Percentiles rank a stretch among this genome's conserved stretches.
Conservation (phyloP, 2,797 vertebrate genomes). For the Cirrhinus mrigala region DNA sequence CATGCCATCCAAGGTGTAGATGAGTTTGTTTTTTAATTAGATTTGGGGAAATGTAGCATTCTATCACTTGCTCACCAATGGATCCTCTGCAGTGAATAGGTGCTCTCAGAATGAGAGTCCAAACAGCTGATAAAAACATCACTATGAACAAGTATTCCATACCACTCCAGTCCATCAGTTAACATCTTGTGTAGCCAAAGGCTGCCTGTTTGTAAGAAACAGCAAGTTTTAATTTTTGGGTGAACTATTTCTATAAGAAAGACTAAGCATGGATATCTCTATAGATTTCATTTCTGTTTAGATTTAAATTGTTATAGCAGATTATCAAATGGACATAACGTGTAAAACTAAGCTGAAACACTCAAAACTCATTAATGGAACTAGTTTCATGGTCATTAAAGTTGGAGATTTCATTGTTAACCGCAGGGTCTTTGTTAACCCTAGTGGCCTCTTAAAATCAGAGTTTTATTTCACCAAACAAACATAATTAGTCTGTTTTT, state of each 20-base stretch:
- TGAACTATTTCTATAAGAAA: too few relatives aligned
- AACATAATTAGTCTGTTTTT: slow-evolving; percentile 4
- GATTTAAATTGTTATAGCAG: not conserved
- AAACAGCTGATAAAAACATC: too few relatives aligned
- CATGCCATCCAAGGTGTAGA: not conserved
- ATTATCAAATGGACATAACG: slow-evolving; percentile 2
- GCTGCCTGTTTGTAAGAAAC: too few relatives aligned
- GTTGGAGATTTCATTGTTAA: not conserved
- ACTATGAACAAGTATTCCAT: too few relatives aligned
- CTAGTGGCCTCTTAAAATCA: not conserved
- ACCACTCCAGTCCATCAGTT: not conserved
- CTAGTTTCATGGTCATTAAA: not conserved
- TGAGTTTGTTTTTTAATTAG: too few relatives aligned
- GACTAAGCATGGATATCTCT: not conserved
- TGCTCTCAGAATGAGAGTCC: too few relatives aligned
- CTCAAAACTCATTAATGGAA: not conserved
- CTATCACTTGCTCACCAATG: not conserved
- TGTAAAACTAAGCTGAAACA: slow-evolving; percentile 2
- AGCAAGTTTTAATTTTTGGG: too few relatives aligned
- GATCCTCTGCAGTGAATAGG: not conserved
- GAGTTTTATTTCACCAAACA: not conserved
- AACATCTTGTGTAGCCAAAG: not conserved
- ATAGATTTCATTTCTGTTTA: not conserved
- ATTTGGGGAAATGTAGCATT: not conserved
- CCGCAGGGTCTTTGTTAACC: not conserved